Percentiles rank a stretch among this genome's conserved stretches.
phyloP scores from a whole-genome alignment of 2,113 vertebrate species.

The Lutjanus erythropterus region DNA sequence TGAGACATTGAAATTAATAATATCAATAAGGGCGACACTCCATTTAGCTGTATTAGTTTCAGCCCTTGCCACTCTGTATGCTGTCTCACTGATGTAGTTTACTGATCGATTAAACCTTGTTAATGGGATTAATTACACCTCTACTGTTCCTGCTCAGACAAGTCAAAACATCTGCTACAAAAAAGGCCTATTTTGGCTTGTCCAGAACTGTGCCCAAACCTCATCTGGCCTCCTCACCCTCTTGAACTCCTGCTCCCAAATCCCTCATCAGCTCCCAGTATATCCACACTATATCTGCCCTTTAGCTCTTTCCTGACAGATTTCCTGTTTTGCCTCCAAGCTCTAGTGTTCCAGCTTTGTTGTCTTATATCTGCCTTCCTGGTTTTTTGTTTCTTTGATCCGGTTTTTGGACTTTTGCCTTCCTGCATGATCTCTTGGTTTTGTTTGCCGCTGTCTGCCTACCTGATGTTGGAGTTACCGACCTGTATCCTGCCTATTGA shows the following conservation, averaged over 20 bases:
- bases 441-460: conserved; percentile 6
- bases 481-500: conserved; percentile 16
- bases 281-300: too few relatives aligned
- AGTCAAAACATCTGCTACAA: neutral
- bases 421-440: neutral
- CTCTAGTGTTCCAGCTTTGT: neutral
- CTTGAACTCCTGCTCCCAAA: conserved; percentile 5
- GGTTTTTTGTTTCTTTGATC: conserved; percentile 14
- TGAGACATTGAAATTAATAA: neutral
- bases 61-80: too few relatives aligned
- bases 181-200: neutral
- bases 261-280: neutral
- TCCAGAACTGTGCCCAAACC: neutral
- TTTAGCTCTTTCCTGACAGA: neutral
- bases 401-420: conserved; percentile 5
- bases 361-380: conserved; percentile 3
- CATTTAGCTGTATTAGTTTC: too few relatives aligned
- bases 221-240: neutral
- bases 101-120: neutral
- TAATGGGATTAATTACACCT: neutral
- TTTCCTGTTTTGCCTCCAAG: neutral
- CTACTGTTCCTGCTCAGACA: too few relatives aligned
- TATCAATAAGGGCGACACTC: neutral
- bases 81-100: neutral
- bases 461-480: neutral